Conservation (phyloP, 2,113 vertebrate species). For the Triplophysa dalaica region DNA sequence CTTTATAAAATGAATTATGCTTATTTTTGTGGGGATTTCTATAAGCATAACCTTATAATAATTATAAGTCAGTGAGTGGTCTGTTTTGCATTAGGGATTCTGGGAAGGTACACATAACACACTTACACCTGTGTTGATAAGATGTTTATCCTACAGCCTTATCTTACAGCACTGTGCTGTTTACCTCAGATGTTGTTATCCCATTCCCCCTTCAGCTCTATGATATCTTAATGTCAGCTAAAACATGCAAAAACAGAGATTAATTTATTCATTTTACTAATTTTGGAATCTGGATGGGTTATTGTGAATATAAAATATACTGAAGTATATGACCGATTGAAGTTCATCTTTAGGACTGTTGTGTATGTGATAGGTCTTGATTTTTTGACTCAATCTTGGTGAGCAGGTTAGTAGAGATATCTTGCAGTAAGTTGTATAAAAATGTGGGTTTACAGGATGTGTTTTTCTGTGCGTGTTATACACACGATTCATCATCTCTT, state of each 20-base stretch:
- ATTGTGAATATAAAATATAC: no score
- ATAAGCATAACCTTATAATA: no score
- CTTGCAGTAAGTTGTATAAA: no score
- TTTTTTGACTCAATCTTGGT: no score
- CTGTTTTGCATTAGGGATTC: neutral
- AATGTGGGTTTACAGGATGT: no score
- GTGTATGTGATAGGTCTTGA: no score
- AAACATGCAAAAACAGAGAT: conserved; percentile 7
- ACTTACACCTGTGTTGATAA: neutral
- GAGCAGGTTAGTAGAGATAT: no score
- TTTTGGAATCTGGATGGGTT: neutral
- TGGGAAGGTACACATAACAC: conserved; percentile 10
- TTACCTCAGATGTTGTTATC: neutral
- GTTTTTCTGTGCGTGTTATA: no score
- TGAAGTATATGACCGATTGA: no score
- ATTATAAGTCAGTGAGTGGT: neutral
- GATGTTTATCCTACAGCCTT: conserved; percentile 38
- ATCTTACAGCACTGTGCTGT: neutral
- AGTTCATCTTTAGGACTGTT: no score
- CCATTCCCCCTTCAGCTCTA: conserved; percentile 13
- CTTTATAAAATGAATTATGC: no score
- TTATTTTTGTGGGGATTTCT: no score
- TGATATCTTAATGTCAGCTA: neutral
- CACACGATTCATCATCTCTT: neutral
- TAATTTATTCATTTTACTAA: neutral